Evolutionary conservation across 2,888 invertebrate species (phyloP).

Genomic region (Xestoiulus laeticollis): DNA sequence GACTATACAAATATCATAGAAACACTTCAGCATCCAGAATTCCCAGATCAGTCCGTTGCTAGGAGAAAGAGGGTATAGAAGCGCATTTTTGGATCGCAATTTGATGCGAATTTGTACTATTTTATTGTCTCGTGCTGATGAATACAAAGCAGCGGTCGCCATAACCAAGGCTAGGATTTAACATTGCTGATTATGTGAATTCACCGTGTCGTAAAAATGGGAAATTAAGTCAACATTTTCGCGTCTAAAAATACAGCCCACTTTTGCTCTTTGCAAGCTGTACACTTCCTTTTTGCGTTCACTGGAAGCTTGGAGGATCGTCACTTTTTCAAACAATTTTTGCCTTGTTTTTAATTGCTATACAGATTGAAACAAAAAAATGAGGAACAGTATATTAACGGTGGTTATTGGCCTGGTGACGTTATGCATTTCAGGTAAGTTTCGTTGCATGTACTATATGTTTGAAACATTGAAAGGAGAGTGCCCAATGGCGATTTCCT

Average conservation of each 20-base stretch:
- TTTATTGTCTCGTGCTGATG: slow-evolving; percentile 15
- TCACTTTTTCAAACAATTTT: not conserved
- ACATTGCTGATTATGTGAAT: slow-evolving; percentile 35
- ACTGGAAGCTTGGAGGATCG: not conserved
- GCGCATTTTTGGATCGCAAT: not conserved
- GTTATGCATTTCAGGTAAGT: not conserved
- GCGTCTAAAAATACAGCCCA: not conserved
- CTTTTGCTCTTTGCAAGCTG: not conserved
- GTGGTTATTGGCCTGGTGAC: not conserved
- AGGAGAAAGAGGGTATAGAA: not conserved
- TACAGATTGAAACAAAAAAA: not conserved
- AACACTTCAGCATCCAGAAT: not conserved
- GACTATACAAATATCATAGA: not conserved
- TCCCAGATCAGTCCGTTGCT: slow-evolving; percentile 22
- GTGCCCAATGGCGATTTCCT: slow-evolving; percentile 15
- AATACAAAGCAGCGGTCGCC: not conserved
- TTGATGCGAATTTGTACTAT: not conserved
- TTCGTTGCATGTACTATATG: not conserved
- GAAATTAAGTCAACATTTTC: slow-evolving; percentile 1
- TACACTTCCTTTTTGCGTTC: not conserved
- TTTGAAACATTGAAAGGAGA: not conserved
- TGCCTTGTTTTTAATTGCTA: not conserved
- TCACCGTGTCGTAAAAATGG: not conserved
- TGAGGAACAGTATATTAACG: not conserved
- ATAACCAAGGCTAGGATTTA: not conserved